Evolutionary conservation across 64 coral and sea anemone species (phyloP).

Genomic region (Porites lutea): DNA sequence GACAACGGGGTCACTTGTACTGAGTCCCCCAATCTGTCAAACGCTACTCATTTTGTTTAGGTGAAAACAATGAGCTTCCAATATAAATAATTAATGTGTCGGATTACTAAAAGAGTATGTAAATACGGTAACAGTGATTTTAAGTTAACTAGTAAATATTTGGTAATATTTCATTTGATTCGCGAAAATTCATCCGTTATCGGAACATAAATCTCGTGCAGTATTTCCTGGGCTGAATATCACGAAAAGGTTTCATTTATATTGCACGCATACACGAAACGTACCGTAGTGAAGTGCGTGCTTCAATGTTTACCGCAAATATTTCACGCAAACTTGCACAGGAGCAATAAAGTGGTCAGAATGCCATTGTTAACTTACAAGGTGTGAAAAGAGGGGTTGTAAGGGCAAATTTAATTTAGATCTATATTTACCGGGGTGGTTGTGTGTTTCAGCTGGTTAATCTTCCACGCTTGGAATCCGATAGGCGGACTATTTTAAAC

Average conservation of each 20-base stretch:
- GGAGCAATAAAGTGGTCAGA: background rate
- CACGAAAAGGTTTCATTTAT: background rate
- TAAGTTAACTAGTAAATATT: constrained; percentile 7
- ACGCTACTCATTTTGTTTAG: constrained; percentile 41
- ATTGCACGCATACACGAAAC: background rate
- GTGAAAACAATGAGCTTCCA: constrained; percentile 17
- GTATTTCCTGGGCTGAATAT: constrained; percentile 6
- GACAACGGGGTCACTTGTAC: background rate
- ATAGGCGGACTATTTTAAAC: constrained; percentile 1
- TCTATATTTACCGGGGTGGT: background rate
- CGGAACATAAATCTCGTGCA: background rate
- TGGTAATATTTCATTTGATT: background rate
- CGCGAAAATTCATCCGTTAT: background rate
- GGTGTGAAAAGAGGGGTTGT: background rate
- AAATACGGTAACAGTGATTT: constrained; percentile 6
- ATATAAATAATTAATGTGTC: constrained; percentile 55
- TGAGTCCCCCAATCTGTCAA: constrained; percentile 49
- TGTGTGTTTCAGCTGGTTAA: background rate
- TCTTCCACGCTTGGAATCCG: background rate
- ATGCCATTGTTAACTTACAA: background rate
- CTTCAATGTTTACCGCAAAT: constrained; percentile 15
- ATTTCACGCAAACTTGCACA: constrained; percentile 45
- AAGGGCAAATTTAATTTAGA: constrained; percentile 12
- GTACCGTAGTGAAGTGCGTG: background rate
- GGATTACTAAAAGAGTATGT: constrained; percentile 29